phyloP scores from a whole-genome alignment of 2,888 invertebrate species.

The Suillia variegata region DNA sequence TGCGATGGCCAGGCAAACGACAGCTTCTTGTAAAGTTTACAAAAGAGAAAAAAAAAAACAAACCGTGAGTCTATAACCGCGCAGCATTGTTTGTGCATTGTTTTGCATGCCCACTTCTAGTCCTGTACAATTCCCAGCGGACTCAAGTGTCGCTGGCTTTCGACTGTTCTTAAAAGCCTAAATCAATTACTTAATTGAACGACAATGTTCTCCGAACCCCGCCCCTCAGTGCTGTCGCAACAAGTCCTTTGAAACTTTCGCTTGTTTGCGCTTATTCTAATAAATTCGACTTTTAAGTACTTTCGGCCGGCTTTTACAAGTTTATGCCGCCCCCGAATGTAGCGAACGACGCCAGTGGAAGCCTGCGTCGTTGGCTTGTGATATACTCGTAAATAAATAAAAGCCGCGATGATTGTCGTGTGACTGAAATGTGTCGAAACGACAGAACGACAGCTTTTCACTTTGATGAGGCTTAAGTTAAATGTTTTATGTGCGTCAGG shows the following conservation, averaged over 20 bases:
- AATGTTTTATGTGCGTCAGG: conserved; percentile 16
- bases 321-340: neutral
- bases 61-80: neutral
- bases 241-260: neutral
- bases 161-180: conserved; percentile 42
- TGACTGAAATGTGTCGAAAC: conserved; percentile 19
- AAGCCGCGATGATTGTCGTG: neutral
- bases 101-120: neutral
- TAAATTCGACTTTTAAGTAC: neutral
- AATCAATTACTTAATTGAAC: conserved; percentile 57
- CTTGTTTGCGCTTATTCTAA: neutral
- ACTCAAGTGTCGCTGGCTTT: too few relatives aligned
- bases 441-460: conserved; percentile 16
- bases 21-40: neutral
- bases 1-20: neutral
- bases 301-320: neutral
- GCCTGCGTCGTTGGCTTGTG: neutral
- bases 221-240: neutral
- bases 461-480: conserved; percentile 21
- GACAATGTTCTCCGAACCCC: too few relatives aligned
- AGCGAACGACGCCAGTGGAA: neutral
- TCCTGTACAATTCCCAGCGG: too few relatives aligned
- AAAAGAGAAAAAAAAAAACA: too few relatives aligned
- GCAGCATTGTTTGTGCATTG: neutral
- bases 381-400: too few relatives aligned